phyloP scores from a whole-genome alignment of 1,140 invertebrate species.

The Eciton burchellii region DNA sequence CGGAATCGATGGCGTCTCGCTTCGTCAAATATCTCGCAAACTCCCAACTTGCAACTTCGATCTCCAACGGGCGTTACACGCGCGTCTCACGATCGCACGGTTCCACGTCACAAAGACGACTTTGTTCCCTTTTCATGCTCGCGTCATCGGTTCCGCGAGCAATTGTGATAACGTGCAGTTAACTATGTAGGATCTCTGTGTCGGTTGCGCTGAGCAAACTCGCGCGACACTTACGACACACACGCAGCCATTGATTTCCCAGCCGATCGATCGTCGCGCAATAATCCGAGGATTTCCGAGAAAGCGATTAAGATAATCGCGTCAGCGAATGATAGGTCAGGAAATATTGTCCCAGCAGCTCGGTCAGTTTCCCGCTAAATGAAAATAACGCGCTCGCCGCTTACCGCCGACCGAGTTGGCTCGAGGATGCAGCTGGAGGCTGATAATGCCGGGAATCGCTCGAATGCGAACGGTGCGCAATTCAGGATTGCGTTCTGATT shows the following conservation, averaged over 20 bases:
- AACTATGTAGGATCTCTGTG: conserved; percentile 35
- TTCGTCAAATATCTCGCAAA: too few species aligned
- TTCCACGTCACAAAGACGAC: conserved; percentile 75
- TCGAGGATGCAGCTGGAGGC: too few species aligned
- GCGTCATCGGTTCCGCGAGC: conserved; percentile 60
- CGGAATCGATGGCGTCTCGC: too few species aligned
- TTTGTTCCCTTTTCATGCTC: conserved; percentile 75
- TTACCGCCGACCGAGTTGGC: too few species aligned
- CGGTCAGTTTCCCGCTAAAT: conserved; percentile 11
- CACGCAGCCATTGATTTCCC: conserved; percentile 38
- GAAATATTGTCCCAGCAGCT: conserved; percentile 25
- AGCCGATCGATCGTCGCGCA: conserved; percentile 29
- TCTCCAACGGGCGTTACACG: not conserved
- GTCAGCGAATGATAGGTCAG: conserved; percentile 4
- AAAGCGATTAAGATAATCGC: conserved; percentile 41
- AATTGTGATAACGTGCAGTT: conserved; percentile 59
- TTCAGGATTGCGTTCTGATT: too few species aligned
- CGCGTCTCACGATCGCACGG: conserved; percentile 6
- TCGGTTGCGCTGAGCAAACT: not conserved
- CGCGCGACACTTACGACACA: not conserved
- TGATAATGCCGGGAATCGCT: too few species aligned
- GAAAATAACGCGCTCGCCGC: not conserved
- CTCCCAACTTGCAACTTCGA: too few species aligned
- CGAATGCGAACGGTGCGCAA: too few species aligned
- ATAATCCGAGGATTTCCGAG: conserved; percentile 11